Evolutionary conservation across 1,140 invertebrate genomes (phyloP).

Genomic region (Trichogramma pretiosum): DNA sequence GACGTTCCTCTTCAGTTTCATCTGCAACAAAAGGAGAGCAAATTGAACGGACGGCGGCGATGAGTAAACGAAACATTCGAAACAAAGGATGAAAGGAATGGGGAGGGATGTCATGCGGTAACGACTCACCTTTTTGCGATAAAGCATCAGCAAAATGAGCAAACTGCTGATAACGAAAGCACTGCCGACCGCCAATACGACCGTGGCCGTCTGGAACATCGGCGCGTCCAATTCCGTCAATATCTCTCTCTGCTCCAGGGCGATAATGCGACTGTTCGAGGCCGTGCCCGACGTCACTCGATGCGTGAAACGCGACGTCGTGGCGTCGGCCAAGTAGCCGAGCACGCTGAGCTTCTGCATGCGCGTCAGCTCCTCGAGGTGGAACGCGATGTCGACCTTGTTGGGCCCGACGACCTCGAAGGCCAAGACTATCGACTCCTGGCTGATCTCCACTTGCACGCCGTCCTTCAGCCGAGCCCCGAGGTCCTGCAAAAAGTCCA

Average conservation of each 20-base stretch:
- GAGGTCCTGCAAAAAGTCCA: constrained; percentile 44
- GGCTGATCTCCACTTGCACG: constrained; percentile 46
- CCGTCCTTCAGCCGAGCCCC: constrained; percentile 49
- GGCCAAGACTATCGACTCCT: constrained; percentile 49
- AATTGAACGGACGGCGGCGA: too few relatives aligned
- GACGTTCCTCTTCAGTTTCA: constrained; percentile 33
- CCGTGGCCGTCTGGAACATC: constrained; percentile 61
- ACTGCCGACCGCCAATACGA: constrained; percentile 59
- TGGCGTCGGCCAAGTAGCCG: constrained; percentile 56
- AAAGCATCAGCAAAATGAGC: constrained; percentile 58
- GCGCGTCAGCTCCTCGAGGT: constrained; percentile 54
- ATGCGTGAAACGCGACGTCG: constrained; percentile 53
- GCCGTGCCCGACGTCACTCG: constrained; percentile 40
- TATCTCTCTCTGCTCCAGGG: constrained; percentile 59
- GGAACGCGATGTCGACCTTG: constrained; percentile 58
- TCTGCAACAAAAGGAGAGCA: constrained; percentile 29
- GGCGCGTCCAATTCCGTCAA: constrained; percentile 57
- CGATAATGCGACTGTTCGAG: constrained; percentile 45
- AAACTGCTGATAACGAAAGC: constrained; percentile 64
- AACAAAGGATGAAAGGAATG: too few relatives aligned
- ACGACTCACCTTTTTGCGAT: constrained; percentile 48
- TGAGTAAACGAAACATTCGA: too few relatives aligned
- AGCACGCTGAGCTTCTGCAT: constrained; percentile 36
- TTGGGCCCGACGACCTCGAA: constrained; percentile 55
- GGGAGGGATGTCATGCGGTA: too few relatives aligned